phyloP scores from a whole-genome alignment of 2,113 vertebrate species.

The Cephalophus harveyi region DNA sequence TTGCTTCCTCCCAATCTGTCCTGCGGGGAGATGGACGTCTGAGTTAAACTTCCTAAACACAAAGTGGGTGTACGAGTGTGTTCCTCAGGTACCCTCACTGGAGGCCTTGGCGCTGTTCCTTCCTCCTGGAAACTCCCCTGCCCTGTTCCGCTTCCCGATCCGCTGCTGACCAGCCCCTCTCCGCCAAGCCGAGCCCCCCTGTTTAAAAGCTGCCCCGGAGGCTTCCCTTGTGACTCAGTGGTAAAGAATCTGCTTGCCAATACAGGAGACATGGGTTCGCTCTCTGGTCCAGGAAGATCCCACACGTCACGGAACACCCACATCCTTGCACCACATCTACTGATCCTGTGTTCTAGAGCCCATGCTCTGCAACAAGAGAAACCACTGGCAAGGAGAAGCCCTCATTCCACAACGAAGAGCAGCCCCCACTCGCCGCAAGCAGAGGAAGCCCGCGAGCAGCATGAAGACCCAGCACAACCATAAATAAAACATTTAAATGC shows the following conservation, averaged over 20 bases:
- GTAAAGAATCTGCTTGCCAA: not conserved
- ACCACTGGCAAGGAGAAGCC: not conserved
- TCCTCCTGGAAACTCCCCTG: not conserved
- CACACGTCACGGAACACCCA: not conserved
- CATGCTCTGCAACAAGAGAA: too few relatives aligned
- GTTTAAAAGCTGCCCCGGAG: too few relatives aligned
- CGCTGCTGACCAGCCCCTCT: not conserved
- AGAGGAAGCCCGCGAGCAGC: not conserved
- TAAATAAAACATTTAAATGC: not conserved
- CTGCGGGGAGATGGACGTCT: not conserved
- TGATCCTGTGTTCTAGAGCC: not conserved
- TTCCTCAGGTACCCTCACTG: rapidly evolving
- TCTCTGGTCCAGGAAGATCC: not conserved
- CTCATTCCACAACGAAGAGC: not conserved
- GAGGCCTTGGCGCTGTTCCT: not conserved
- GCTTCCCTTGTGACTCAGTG: not conserved
- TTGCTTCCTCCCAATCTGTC: not conserved
- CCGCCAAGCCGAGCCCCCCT: not conserved
- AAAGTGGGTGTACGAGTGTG: rapidly evolving
- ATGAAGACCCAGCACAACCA: not conserved
- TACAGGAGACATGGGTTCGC: not conserved
- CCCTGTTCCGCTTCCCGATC: rapidly evolving
- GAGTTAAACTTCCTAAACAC: not conserved
- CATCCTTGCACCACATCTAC: not conserved
- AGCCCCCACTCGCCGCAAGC: not conserved